Evolutionary conservation across 2,888 invertebrate species (phyloP), one percentile per base, ranked within the genome.

Genomic region (Aethes cnicana): DNA sequence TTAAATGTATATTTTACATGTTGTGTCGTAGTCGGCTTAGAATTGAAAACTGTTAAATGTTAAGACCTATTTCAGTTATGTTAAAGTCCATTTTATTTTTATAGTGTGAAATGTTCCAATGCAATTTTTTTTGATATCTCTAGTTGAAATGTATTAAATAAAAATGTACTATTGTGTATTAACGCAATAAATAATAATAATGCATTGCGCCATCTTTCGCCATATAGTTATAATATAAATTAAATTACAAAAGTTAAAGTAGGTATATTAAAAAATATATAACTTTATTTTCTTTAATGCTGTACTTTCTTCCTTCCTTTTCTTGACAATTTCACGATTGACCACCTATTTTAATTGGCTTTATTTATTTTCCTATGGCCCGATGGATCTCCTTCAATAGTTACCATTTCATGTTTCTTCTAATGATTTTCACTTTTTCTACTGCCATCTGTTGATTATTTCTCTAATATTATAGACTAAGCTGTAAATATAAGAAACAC

Each of bases 1-100:
- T 89, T 89, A 89, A 74, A 63, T 55, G 54, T 64, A 67, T 68
- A 71, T 74, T 77, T 72, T 71, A 66, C 72, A 68, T 68, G 68
- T 74, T 71, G 64, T 68, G 59, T 64, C 61, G 65, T 68, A 64
- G 60, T 64, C 68, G 62, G 66, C 72, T 35, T 49, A 56, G 47
- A 63, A 58, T 61, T n/a, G 39, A 42, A 14, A 47, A 39, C 54
- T 44, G 11, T 44, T 43, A 43, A 39, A 56, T 63, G 20, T 60
- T 47, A 48, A 7, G 62, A 57, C 56, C 53, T 56, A 61, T 55
- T 56, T 54, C 36, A 9, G 59, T 66, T 62, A 63, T 32, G 30
- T 33, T 30, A 14, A 12, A 9, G 1, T 9, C 5, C 8, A 9
- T 11, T 39, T 9, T 20, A 39, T 39, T 18, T 6, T 25, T 39